Base-by-base conservation (phyloP, 2,888 invertebrate species). In the Lathronympha strigana region DNA sequence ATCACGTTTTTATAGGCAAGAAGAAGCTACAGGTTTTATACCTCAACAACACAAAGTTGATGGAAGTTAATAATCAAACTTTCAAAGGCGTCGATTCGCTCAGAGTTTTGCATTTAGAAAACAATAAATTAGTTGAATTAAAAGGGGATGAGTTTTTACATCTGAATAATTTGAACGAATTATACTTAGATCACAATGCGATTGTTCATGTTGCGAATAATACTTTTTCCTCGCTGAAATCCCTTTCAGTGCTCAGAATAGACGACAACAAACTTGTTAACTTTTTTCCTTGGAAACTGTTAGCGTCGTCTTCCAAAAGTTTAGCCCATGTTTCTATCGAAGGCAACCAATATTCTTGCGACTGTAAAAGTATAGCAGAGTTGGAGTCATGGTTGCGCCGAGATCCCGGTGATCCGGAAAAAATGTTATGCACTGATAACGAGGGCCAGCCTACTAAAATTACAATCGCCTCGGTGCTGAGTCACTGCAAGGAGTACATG, bases 1-100 rank as follows among this genome's bases (percentile, higher is more conserved):
- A 95, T 87, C 96, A 97, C 87, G 95, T 96, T 71, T 97, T 97
- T 87, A 96, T 97, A 80, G 97, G 96, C 40, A 95, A 96, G 86
- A 96, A 96, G 85, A 95, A 96, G 84, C 91, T 97, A 68, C 94
- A 95, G 86, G 94, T 95, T 69, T 91, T 97, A 67, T 96, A 93
- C 86, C 91, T 97, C 73, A 97, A 97, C 83, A 94, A 94, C 81
- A 96, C 96, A 78, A 94, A 95, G 76, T 94, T 97, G 71, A 93
- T 93, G 71, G 94, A 94, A 72, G 94, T 97, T 67, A 95, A 95
- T 86, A 96, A 96, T 86, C 93, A 95, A 79, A 96, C 96, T 68
- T 97, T 97, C 83, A 96, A 96, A 88, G 96, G 96, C 33, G 94
- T 95, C 28, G 94, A 94, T 76, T 94, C 95, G 23, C 91, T 96